Conservation (phyloP, 2,888 invertebrate species). For the Beris morrisii region DNA sequence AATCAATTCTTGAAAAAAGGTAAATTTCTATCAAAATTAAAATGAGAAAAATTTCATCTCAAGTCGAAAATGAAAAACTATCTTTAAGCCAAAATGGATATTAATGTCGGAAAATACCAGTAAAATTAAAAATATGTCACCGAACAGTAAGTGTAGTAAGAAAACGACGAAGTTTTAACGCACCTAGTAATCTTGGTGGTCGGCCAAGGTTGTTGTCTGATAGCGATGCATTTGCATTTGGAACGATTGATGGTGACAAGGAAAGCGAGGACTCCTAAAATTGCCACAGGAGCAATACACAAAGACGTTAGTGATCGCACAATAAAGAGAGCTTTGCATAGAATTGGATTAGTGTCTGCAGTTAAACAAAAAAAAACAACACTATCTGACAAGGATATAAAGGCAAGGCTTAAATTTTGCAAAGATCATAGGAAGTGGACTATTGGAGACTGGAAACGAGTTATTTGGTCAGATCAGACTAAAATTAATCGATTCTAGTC, state of each 20-base stretch:
- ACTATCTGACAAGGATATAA: slow-evolving; percentile 29
- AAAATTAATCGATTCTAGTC: slow-evolving; percentile 33
- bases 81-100: slow-evolving; percentile 3
- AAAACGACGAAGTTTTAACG: not conserved
- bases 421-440: too few relatives aligned
- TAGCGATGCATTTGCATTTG: slow-evolving; percentile 4
- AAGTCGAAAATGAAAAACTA: too few relatives aligned
- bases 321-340: slow-evolving; percentile 27
- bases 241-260: slow-evolving; percentile 10
- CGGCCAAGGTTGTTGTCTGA: slow-evolving; percentile 9
- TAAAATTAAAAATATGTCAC: slow-evolving; percentile 1
- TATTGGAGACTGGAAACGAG: slow-evolving; percentile 32
- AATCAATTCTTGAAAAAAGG: too few relatives aligned
- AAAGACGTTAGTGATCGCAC: slow-evolving; percentile 31
- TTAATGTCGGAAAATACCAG: slow-evolving; percentile 4
- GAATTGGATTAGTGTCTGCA: slow-evolving; percentile 32
- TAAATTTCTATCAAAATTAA: too few relatives aligned
- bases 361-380: slow-evolving; percentile 33
- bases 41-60: too few relatives aligned
- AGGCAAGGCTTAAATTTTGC: slow-evolving; percentile 32
- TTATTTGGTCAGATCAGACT: slow-evolving; percentile 34
- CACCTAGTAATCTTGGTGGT: not conserved
- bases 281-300: slow-evolving; percentile 3
- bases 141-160: slow-evolving; percentile 7
- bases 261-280: slow-evolving; percentile 1